Evolutionary conservation across 2,888 invertebrate genomes (phyloP).

Genomic region (Mantis religiosa): DNA sequence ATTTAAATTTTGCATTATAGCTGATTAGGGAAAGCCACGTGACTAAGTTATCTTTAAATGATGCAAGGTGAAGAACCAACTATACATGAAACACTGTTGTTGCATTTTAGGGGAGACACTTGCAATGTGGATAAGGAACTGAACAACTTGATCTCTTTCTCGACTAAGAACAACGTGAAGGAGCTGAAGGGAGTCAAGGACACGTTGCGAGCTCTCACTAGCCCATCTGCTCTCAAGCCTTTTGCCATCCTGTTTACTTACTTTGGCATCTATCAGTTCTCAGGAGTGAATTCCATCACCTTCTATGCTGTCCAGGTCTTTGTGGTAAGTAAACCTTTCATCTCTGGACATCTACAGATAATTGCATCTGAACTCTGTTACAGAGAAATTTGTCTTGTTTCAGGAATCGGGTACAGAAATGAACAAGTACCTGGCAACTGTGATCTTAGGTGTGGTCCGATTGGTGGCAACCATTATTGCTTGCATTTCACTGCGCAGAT

Average conservation of each 20-base stretch:
- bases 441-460: slow-evolving; percentile 57
- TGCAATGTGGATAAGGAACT: slow-evolving; percentile 58
- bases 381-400: slow-evolving; percentile 30
- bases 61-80: neutral
- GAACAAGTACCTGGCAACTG: slow-evolving; percentile 57
- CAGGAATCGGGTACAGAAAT: slow-evolving; percentile 55
- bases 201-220: slow-evolving; percentile 53
- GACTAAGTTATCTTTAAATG: no score
- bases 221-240: slow-evolving; percentile 61
- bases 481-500: slow-evolving; percentile 56
- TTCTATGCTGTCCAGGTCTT: slow-evolving; percentile 67
- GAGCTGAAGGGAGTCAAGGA: slow-evolving; percentile 36
- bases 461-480: slow-evolving; percentile 59
- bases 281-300: slow-evolving; percentile 64
- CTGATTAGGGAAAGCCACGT: no score
- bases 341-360: neutral
- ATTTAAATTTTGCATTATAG: no score
- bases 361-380: neutral
- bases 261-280: slow-evolving; percentile 67
- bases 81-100: neutral
- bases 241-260: slow-evolving; percentile 42
- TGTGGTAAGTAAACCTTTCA: slow-evolving; percentile 42
- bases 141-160: slow-evolving; percentile 56
- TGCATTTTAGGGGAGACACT: slow-evolving; percentile 51
- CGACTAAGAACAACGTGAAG: slow-evolving; percentile 59